These are phyloP conservation scores for Trachops cirrhosus DNA, from an alignment of 2,797 vertebrate genomes.

Conservation along the genomic window DNA sequence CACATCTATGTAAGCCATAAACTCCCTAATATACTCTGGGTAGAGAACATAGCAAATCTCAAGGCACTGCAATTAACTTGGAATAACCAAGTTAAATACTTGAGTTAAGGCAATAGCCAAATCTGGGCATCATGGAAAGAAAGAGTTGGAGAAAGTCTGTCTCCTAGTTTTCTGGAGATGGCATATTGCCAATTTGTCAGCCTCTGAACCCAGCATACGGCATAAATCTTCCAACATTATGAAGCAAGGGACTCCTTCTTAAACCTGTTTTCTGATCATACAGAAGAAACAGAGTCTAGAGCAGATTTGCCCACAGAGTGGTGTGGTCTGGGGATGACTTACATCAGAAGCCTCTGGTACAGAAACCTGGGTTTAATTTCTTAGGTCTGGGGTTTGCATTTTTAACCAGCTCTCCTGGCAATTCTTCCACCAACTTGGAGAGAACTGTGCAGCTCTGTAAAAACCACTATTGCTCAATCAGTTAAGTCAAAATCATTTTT, in stretches of 20 bases:
- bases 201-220: not conserved
- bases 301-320: not conserved
- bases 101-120: conserved; percentile 35
- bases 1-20: not conserved
- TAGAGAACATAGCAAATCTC: not conserved
- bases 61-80: not conserved
- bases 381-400: not conserved
- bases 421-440: not conserved
- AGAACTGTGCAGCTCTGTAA: not conserved
- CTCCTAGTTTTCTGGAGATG: conserved; percentile 4
- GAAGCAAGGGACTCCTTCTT: conserved; percentile 19
- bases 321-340: not conserved
- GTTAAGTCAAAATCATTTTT: not conserved
- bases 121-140: not conserved
- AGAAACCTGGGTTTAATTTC: not conserved
- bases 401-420: not conserved
- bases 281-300: conserved; percentile 4
- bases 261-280: conserved; percentile 28
- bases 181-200: conserved; percentile 10
- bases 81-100: not conserved
- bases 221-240: not conserved
- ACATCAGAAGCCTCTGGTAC: not conserved
- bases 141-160: conserved; percentile 4
- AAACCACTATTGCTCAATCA: not conserved
- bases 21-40: not conserved